phyloP scores from a whole-genome alignment of 2,888 invertebrate species.

The Agonopterix alstromeriana region DNA sequence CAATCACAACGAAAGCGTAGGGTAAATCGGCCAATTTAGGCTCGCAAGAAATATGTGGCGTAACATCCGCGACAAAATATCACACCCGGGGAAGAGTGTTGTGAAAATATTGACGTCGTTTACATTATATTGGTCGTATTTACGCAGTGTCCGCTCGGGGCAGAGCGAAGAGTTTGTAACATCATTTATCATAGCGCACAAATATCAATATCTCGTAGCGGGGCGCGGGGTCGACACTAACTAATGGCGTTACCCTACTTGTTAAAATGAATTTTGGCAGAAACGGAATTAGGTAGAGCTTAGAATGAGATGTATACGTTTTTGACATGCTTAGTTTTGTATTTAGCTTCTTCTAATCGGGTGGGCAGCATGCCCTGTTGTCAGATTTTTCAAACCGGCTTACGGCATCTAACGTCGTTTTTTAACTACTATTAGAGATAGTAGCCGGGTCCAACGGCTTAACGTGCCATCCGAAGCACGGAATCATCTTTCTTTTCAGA shows the following conservation, averaged over 20 bases:
- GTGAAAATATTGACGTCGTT: conserved; percentile 28
- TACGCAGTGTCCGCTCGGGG: conserved; percentile 26
- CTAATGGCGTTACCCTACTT: conserved; percentile 36
- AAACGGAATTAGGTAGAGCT: no score
- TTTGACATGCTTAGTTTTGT: no score
- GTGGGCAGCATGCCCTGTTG: no score
- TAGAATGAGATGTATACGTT: no score
- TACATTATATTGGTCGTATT: conserved; percentile 29
- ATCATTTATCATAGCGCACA: conserved; percentile 53
- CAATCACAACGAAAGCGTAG: neutral
- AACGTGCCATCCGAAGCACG: no score
- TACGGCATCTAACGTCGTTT: no score
- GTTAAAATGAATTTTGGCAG: neutral
- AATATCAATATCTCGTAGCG: conserved; percentile 60
- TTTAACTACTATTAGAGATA: no score
- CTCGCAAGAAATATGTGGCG: conserved; percentile 4
- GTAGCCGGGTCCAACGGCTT: no score
- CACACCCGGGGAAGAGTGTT: conserved; percentile 16
- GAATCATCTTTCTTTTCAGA: no score
- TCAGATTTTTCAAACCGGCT: no score
- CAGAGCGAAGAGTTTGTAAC: conserved; percentile 30
- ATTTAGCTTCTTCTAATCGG: no score
- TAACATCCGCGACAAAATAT: conserved; percentile 21
- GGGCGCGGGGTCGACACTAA: conserved; percentile 46
- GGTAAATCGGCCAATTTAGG: conserved; percentile 9